Evolutionary conservation across 2,113 vertebrate species (phyloP).

Genomic region (Calonectris borealis): DNA sequence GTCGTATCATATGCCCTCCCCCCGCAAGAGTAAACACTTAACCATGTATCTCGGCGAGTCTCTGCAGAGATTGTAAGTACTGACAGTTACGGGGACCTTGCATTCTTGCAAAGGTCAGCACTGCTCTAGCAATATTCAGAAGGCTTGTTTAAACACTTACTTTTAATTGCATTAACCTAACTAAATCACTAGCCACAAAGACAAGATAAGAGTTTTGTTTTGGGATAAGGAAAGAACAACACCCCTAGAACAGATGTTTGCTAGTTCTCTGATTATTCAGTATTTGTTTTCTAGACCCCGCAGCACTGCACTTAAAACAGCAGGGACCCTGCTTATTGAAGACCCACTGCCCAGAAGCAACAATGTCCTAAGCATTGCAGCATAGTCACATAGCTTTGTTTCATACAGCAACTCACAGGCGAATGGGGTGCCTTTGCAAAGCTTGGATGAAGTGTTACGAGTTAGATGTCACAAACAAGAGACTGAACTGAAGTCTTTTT

Average conservation of each 20-base stretch:
- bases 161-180: constrained; percentile 46
- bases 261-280: background rate
- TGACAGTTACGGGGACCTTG: background rate
- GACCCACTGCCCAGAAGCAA: background rate
- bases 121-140: background rate
- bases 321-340: background rate
- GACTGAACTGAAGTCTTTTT: background rate
- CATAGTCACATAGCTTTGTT: rapidly evolving
- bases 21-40: background rate
- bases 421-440: background rate
- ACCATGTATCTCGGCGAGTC: background rate
- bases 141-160: constrained; percentile 13
- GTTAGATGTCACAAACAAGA: background rate
- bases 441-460: background rate
- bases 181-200: background rate
- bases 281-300: background rate
- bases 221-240: background rate
- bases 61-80: background rate
- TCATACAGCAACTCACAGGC: background rate
- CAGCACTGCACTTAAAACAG: background rate
- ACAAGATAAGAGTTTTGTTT: background rate
- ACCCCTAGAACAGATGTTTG: background rate
- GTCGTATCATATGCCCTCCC: background rate
- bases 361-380: background rate
- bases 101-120: constrained; percentile 24